Evolutionary conservation across 2,113 vertebrate genomes (phyloP).

Genomic region (Sinocyclocheilus rhinocerous): DNA sequence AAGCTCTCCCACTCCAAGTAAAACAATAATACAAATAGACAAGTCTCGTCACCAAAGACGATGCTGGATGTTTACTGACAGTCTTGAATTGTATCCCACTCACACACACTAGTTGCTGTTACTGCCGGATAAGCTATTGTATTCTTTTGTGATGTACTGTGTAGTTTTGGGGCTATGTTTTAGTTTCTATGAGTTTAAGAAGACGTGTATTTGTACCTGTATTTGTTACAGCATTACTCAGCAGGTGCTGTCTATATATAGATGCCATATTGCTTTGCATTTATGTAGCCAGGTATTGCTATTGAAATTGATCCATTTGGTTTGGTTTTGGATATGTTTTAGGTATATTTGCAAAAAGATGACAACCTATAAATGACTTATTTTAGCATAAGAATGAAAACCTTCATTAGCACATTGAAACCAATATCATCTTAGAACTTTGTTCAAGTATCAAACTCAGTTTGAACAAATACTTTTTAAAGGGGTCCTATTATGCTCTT

Average conservation of each 20-base stretch:
- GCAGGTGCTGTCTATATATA: constrained; percentile 46
- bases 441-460: background rate
- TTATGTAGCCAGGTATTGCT: constrained; percentile 40
- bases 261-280: constrained; percentile 43
- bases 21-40: background rate
- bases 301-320: constrained; percentile 3
- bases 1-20: background rate
- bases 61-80: constrained; percentile 51
- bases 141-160: constrained; percentile 31
- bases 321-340: constrained; percentile 16
- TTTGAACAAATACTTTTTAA: background rate
- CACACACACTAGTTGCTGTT: constrained; percentile 30
- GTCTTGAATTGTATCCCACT: constrained; percentile 23
- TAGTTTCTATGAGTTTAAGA: constrained; percentile 15
- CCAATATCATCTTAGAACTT: background rate
- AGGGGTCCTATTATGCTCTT: no score
- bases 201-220: background rate
- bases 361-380: background rate
- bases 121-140: constrained; percentile 46
- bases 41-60: constrained; percentile 40
- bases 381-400: constrained; percentile 2
- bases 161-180: constrained; percentile 24
- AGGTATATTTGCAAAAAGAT: background rate
- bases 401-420: background rate
- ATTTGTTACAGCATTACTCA: constrained; percentile 11